Percentiles rank a stretch among this genome's conserved stretches.
phyloP scores from a whole-genome alignment of 2,797 vertebrate genomes.

The Argyrosomus regius region DNA sequence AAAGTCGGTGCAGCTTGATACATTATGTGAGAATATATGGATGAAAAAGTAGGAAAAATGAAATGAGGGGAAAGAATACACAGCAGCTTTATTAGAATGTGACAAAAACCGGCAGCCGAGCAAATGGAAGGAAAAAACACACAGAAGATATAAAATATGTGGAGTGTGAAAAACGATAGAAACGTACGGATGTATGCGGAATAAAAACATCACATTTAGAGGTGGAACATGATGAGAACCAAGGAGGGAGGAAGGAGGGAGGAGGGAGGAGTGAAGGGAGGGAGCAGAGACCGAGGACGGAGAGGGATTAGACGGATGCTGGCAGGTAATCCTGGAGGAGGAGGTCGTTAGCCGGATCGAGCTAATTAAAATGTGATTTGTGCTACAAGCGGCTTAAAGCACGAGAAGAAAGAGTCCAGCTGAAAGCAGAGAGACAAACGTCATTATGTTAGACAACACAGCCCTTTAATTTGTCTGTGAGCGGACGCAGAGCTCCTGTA shows the following conservation, averaged over 20 bases:
- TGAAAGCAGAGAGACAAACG: slow-evolving; percentile 21
- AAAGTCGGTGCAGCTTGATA: slow-evolving; percentile 34
- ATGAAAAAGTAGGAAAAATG: slow-evolving; percentile 43
- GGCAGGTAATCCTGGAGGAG: slow-evolving; percentile 71
- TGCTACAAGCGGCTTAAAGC: slow-evolving; percentile 79
- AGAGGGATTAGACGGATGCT: slow-evolving; percentile 65
- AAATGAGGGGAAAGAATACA: slow-evolving; percentile 46
- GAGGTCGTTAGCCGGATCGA: slow-evolving; percentile 79
- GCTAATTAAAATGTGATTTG: slow-evolving; percentile 86
- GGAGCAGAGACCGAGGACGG: slow-evolving; percentile 30
- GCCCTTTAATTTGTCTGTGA: slow-evolving; percentile 13
- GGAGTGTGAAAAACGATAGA: slow-evolving; percentile 54
- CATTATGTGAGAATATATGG: slow-evolving; percentile 50
- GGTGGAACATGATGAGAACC: neutral
- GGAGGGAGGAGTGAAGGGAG: slow-evolving; percentile 31
- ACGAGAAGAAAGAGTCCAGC: slow-evolving; percentile 14
- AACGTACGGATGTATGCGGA: slow-evolving; percentile 45
- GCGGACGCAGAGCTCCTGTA: no score
- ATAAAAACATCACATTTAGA: slow-evolving; percentile 44
- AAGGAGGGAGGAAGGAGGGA: neutral
- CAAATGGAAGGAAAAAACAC: slow-evolving; percentile 60
- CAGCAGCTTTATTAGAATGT: slow-evolving; percentile 58
- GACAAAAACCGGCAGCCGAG: slow-evolving; percentile 53
- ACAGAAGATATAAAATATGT: slow-evolving; percentile 52
- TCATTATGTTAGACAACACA: neutral